phyloP scores from a whole-genome alignment of 2,797 vertebrate species.

The Brachymystax lenok region DNA sequence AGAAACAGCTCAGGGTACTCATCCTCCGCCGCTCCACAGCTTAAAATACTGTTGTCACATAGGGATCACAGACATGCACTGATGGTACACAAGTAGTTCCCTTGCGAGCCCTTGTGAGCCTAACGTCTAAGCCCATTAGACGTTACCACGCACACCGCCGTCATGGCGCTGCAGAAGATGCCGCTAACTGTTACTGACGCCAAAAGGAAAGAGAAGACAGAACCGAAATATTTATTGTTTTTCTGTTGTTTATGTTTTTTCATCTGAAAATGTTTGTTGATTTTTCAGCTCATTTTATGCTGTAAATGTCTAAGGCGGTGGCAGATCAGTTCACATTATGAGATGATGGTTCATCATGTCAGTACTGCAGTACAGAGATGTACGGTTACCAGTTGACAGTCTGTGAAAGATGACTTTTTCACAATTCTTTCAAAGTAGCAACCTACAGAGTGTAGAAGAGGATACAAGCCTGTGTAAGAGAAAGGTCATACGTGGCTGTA shows the following conservation, averaged over 20 bases:
- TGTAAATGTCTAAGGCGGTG: constrained; percentile 60
- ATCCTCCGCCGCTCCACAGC: constrained; percentile 50
- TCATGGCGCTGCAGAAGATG: constrained; percentile 63
- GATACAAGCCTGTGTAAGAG: not conserved
- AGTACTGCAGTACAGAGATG: not conserved
- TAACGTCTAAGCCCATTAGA: constrained; percentile 69
- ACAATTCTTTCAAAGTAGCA: not conserved
- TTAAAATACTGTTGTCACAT: constrained; percentile 73
- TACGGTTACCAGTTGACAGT: not conserved
- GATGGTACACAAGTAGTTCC: constrained; percentile 77
- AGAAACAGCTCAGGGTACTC: constrained; percentile 66
- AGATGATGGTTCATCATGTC: not conserved
- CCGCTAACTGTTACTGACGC: constrained; percentile 75
- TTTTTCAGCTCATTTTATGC: constrained; percentile 67
- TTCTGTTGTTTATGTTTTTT: constrained; percentile 42
- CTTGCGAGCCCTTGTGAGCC: constrained; percentile 41
- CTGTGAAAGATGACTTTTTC: not conserved
- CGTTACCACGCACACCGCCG: constrained; percentile 48
- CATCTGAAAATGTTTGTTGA: constrained; percentile 70
- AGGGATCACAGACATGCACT: constrained; percentile 70
- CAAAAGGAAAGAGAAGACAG: constrained; percentile 70
- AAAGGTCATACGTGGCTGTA: not conserved
- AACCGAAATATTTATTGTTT: constrained; percentile 59
- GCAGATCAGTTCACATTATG: constrained; percentile 39
- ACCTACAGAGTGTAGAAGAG: not conserved